phyloP scores from a whole-genome alignment of 2,888 invertebrate species.

The Synergus laeviventris region DNA sequence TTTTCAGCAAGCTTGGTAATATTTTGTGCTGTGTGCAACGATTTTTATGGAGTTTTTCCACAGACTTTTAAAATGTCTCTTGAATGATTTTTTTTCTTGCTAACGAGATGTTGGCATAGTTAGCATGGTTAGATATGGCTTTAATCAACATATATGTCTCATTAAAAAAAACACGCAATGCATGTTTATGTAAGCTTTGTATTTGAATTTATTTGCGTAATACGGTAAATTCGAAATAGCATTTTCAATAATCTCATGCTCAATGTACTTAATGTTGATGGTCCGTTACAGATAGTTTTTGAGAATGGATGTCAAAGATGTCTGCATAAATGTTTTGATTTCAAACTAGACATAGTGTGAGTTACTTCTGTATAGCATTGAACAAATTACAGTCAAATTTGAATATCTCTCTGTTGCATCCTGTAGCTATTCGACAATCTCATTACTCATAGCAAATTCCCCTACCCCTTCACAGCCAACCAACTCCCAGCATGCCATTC shows the following conservation, averaged over 20 bases:
- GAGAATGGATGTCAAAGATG: not conserved
- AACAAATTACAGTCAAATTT: conserved; percentile 37
- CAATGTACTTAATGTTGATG: not conserved
- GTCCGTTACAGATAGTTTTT: conserved; percentile 9
- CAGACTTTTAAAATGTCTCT: not conserved
- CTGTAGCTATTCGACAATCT: conserved; percentile 54
- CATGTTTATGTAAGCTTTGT: too few relatives aligned
- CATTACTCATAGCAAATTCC: conserved; percentile 55
- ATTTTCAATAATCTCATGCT: not conserved
- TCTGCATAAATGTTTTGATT: conserved; percentile 26
- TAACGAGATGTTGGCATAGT: too few relatives aligned
- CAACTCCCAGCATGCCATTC: conserved; percentile 46
- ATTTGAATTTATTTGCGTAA: too few relatives aligned
- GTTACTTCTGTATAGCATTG: conserved; percentile 1
- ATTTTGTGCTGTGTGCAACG: too few relatives aligned
- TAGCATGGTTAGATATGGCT: too few relatives aligned
- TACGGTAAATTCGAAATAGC: too few relatives aligned
- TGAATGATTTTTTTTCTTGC: conserved; percentile 6
- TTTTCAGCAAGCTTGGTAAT: too few relatives aligned
- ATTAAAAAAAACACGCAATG: too few relatives aligned
- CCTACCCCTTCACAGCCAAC: conserved; percentile 43
- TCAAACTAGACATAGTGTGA: conserved; percentile 11
- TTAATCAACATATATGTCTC: too few relatives aligned
- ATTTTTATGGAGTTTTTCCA: not conserved
- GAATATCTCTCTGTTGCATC: conserved; percentile 28